These are phyloP conservation scores for Pseudopodoces humilis DNA, from an alignment of 2,113 vertebrate species.

Conservation along the genomic window DNA sequence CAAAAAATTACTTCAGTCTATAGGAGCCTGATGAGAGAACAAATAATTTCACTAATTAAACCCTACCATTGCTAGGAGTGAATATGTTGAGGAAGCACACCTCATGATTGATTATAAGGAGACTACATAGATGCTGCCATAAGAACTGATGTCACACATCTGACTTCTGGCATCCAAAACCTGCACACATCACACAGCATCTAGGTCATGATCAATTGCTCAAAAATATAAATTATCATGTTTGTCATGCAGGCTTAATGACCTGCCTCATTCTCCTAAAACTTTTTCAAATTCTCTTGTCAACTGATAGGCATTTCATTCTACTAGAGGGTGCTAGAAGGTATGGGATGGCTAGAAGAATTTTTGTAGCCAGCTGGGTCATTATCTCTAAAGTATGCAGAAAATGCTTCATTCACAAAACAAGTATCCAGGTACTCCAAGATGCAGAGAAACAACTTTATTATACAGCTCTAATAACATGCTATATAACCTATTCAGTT, in stretches of 20 bases:
- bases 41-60: background rate
- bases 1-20: background rate
- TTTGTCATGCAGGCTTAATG: background rate
- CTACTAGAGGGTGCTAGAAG: background rate
- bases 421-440: background rate
- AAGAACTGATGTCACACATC: background rate
- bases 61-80: background rate
- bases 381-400: background rate
- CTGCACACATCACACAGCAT: rapidly evolving
- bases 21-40: background rate
- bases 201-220: background rate
- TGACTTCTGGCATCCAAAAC: background rate
- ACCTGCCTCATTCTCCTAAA: background rate
- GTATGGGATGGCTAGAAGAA: background rate
- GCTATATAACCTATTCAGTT: background rate
- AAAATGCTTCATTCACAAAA: background rate
- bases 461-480: background rate
- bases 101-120: background rate
- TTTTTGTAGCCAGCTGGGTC: background rate
- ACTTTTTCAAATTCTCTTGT: background rate
- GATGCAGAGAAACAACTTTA: background rate
- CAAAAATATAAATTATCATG: background rate
- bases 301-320: background rate
- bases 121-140: background rate
- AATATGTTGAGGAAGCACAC: background rate